A percentile compares a stretch with the other conserved stretches of the same genome.
Conservation (phyloP, 64 coral and sea anemone species). For the Platygyra sinensis region DNA sequence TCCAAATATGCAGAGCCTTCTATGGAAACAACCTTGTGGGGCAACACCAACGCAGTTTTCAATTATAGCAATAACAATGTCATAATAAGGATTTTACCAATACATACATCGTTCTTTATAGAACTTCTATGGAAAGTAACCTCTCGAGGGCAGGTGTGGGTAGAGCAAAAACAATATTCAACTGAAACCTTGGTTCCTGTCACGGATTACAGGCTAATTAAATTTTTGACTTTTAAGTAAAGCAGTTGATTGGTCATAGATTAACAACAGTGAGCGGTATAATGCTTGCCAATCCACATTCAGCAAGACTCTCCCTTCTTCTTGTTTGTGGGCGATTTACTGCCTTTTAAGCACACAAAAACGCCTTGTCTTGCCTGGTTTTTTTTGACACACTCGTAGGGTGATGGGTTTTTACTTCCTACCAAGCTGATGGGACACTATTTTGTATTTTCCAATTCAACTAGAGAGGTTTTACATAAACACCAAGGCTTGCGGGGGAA, state of each 20-base stretch:
- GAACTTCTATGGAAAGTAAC: no score
- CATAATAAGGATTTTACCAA: no score
- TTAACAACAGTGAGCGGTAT: no score
- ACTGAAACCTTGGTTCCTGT: no score
- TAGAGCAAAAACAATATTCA: no score
- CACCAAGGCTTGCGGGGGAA: no score
- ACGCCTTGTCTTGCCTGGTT: background rate
- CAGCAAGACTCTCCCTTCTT: background rate
- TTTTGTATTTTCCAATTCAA: background rate
- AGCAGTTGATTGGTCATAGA: background rate
- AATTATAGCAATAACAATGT: background rate
- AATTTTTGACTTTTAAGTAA: no score
- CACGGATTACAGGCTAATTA: no score
- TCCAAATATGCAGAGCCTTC: background rate
- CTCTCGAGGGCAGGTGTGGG: no score
- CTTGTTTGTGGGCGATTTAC: background rate
- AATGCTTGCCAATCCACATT: background rate
- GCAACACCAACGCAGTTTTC: background rate
- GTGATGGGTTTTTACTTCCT: background rate
- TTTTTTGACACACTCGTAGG: background rate
- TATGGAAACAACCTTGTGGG: background rate
- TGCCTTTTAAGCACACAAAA: background rate
- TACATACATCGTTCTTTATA: no score
- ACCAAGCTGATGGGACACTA: background rate
- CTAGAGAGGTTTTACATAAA: background rate